Percentiles rank a stretch among this genome's conserved stretches.
These are phyloP conservation scores for Dipus sagitta DNA, from an alignment of 2,797 vertebrate species.

Conservation along the genomic window DNA sequence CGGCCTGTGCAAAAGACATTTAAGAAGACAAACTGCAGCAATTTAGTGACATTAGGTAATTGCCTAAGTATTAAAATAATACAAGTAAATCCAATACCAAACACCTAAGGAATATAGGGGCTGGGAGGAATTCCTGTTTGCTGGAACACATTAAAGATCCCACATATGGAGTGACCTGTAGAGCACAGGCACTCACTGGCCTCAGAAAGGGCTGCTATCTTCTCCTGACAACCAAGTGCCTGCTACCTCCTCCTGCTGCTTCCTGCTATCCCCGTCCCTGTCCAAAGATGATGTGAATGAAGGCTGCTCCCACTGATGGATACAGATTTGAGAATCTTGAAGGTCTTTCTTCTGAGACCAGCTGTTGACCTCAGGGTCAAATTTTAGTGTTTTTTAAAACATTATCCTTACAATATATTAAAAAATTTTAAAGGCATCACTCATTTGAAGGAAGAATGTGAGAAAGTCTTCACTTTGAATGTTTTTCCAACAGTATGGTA, in stretches of 20 bases:
- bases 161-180: rapidly evolving
- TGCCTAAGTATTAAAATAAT: not conserved
- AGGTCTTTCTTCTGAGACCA: not conserved
- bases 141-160: no score
- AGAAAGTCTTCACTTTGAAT: not conserved
- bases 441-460: not conserved
- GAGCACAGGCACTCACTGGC: rapidly evolving
- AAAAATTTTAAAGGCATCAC: not conserved
- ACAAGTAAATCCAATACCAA: not conserved
- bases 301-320: not conserved
- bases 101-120: not conserved
- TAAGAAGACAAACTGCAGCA: not conserved
- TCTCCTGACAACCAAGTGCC: no score
- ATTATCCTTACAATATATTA: not conserved
- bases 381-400: not conserved
- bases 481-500: not conserved
- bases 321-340: not conserved
- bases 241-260: rapidly evolving
- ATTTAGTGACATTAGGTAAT: not conserved
- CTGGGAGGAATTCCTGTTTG: not conserved
- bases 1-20: not conserved
- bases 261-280: rapidly evolving
- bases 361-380: not conserved
- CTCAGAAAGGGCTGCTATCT: not conserved
- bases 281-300: not conserved